Conservation (phyloP, 2,888 invertebrate genomes). For the Apocheima hispidaria region DNA sequence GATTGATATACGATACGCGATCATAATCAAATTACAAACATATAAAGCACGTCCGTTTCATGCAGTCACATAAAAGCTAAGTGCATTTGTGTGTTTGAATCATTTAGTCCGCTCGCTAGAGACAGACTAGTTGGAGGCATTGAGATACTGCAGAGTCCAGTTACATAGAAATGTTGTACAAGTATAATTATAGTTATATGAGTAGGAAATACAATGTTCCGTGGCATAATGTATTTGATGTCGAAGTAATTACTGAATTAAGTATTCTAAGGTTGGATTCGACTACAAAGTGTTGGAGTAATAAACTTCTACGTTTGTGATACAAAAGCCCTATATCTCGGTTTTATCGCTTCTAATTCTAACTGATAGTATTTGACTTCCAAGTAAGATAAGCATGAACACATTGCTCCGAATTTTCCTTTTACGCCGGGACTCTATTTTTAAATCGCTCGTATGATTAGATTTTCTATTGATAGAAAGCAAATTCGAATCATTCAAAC, state of each 20-base stretch:
- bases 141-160: not conserved
- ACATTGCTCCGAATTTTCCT: not conserved
- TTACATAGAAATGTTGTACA: too few species aligned
- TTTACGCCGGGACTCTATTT: too few species aligned
- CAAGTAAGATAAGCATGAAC: not conserved
- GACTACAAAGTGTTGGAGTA: not conserved
- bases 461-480: too few species aligned
- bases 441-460: too few species aligned
- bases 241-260: too few species aligned
- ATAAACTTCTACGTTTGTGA: not conserved
- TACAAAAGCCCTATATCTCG: not conserved
- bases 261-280: too few species aligned
- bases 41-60: not conserved
- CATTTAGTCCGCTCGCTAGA: not conserved
- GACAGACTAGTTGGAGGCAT: not conserved
- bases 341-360: not conserved
- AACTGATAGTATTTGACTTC: not conserved
- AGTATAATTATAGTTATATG: too few species aligned
- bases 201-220: too few species aligned
- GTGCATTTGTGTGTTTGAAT: not conserved
- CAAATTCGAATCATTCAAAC: too few species aligned
- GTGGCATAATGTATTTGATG: too few species aligned
- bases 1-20: slow-evolving; percentile 4
- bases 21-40: slow-evolving; percentile 7
- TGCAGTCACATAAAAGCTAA: not conserved